These are phyloP conservation scores for Prionailurus bengalensis DNA, from an alignment of 2,113 vertebrate species.

Conservation along the genomic window DNA sequence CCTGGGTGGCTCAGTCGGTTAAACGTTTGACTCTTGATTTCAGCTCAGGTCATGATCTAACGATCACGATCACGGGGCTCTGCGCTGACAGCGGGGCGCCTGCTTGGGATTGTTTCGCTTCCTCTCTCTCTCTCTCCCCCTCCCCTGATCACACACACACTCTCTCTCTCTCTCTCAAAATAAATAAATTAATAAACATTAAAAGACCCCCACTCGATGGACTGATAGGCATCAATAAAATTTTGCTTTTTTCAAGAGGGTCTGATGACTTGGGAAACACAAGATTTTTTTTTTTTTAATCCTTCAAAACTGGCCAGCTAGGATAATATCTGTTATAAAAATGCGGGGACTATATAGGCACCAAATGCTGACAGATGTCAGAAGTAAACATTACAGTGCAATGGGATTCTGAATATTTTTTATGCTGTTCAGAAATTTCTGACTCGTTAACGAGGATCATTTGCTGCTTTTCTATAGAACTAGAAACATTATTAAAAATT, in stretches of 20 bases:
- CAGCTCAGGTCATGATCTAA: too few species aligned
- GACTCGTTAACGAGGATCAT: not conserved
- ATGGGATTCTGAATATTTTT: not conserved
- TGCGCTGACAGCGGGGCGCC: too few species aligned
- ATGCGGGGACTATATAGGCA: accelerated
- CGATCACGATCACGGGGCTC: too few species aligned
- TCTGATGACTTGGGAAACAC: not conserved
- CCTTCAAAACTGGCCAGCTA: not conserved
- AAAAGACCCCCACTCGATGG: accelerated
- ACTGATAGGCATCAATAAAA: not conserved
- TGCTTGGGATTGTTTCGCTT: too few species aligned
- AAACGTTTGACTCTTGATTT: too few species aligned
- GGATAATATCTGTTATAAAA: not conserved
- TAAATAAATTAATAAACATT: too few species aligned
- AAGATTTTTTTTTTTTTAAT: not conserved
- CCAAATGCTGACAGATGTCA: not conserved
- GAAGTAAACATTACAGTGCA: not conserved
- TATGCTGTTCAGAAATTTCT: not conserved
- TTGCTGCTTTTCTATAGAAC: not conserved
- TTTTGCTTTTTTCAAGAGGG: not conserved
- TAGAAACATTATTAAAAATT: not conserved
- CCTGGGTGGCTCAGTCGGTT: too few species aligned
- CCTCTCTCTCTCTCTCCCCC: too few species aligned
- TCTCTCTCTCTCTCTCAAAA: too few species aligned
- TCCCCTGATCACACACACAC: too few species aligned